Evolutionary conservation across 2,888 invertebrate species (phyloP), one percentile per base, ranked within the genome.

Genomic region (Metalampra italica): DNA sequence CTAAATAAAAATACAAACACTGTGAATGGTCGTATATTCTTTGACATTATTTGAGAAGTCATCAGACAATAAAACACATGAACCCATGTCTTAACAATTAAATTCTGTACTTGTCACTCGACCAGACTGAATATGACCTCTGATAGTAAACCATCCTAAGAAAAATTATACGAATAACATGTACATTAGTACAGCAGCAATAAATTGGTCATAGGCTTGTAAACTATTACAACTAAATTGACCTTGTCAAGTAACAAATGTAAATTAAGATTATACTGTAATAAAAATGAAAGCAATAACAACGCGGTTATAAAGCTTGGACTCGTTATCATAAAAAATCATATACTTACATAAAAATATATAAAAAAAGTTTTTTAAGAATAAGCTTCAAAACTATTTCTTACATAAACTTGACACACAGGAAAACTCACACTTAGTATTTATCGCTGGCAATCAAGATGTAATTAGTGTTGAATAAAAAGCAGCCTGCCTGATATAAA

Each of bases 41-140:
- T 47, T 64, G 62, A 22, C 42, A 22, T 45, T 43, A 58, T 56
- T 52, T 53, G 50, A 51, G 47, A 51, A 51, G 56, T 48, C 60
- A 59, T 60, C 47, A 57, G 54, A 64, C 66, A 60, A 54, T 60
- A 62, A 61, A 60, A 66, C 64, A 62, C 57, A 62, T 58, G 47
- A 54, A 60, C 66, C 66, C 67, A 64, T 66, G 64, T 69, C 55
- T 14, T 3, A 32, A 51, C 45, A 51, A 51, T 47, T 50, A 43
- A 8, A 40, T 47, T 41, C 29, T 40, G 15, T 29, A 34, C 37
- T 38, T 7, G 9, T 7, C 9, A 15, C 8, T 11, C n/a, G 30
- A 43, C 43, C 50, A 50, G 43, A 39, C 12, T 39, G 8, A 13
- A 13, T 32, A 14, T n/a, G 46, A 43, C 39, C 14, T 43, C 29